Conservation (phyloP, 2,797 vertebrate genomes). For the Ispidina lecontei region DNA sequence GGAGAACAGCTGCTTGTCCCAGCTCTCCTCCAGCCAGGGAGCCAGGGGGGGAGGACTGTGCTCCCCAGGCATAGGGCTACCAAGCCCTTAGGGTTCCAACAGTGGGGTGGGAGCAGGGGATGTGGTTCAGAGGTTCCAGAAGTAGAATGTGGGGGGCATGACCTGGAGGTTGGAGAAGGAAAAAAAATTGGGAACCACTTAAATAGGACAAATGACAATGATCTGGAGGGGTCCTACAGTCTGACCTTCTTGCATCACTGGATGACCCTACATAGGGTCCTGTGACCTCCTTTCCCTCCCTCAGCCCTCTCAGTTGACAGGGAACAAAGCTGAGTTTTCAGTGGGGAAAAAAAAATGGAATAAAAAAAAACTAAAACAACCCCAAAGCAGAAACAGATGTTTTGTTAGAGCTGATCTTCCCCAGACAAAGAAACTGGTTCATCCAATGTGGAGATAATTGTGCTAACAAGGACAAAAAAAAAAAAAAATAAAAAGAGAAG, state of each 20-base stretch:
- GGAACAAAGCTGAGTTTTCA: not conserved
- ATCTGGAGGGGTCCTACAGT: not conserved
- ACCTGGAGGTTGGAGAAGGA: not conserved
- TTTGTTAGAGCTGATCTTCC: not conserved
- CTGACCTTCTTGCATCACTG: not conserved
- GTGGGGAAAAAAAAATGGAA: rapidly evolving
- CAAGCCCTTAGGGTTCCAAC: not conserved
- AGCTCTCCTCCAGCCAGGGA: not conserved
- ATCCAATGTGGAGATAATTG: not conserved
- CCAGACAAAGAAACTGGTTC: not conserved
- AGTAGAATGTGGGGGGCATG: not conserved
- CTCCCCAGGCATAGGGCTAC: not conserved
- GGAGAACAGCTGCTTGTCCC: not conserved
- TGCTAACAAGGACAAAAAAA: not conserved
- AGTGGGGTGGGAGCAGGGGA: rapidly evolving
- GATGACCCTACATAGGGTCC: not conserved
- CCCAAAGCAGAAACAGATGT: conserved; percentile 51
- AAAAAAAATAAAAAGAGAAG: not conserved
- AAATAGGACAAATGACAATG: not conserved
- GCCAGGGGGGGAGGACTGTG: rapidly evolving
- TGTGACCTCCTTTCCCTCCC: not conserved
- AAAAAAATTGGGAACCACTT: not conserved
- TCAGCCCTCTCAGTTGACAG: not conserved
- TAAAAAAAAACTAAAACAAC: not conserved
- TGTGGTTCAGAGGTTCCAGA: not conserved